Conservation (phyloP, 2,113 vertebrate genomes). For the Mustelus asterias region DNA sequence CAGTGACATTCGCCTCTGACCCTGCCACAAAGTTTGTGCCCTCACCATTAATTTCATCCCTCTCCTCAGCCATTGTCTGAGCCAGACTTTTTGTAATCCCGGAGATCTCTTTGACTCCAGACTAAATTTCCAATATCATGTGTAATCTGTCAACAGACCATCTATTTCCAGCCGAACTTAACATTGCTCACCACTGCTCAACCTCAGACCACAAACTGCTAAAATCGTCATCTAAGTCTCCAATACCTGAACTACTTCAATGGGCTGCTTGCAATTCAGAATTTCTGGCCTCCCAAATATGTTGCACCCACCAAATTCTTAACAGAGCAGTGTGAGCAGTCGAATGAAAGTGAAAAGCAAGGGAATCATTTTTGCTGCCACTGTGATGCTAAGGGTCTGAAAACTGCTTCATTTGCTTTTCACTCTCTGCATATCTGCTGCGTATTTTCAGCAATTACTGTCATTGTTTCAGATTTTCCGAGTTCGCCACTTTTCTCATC, state of each 20-base stretch:
- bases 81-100: no score
- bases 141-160: not conserved
- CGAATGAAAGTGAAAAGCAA: not conserved
- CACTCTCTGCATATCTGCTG: not conserved
- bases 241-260: not conserved
- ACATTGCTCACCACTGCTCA: not conserved
- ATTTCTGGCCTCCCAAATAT: not conserved
- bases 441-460: not conserved
- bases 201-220: not conserved
- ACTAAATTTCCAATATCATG: not conserved
- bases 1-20: not conserved
- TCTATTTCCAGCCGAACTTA: not conserved
- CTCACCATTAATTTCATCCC: not conserved
- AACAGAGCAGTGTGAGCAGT: not conserved
- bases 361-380: not conserved
- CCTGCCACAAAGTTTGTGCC: not conserved
- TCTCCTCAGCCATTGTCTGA: not conserved
- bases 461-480: not conserved
- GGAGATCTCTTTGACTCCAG: not conserved
- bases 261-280: not conserved
- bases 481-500: not conserved
- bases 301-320: not conserved
- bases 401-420: not conserved
- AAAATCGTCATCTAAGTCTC: not conserved
- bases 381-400: accelerated